phyloP scores from a whole-genome alignment of 2,113 vertebrate genomes.

The Plestiodon gilberti region DNA sequence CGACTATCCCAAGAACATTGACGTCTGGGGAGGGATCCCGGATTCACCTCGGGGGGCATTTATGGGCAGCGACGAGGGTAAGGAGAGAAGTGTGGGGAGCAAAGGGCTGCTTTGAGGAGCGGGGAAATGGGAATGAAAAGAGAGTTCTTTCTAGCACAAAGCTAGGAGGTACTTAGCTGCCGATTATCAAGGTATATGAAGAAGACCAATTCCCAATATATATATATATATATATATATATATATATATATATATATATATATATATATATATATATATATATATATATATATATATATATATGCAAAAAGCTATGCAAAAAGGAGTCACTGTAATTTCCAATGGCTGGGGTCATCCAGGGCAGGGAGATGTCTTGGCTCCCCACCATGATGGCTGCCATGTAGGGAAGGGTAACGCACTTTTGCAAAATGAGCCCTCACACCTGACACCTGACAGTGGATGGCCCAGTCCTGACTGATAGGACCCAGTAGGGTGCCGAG shows the following conservation, averaged over 20 bases:
- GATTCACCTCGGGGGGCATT: constrained; percentile 85
- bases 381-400: not conserved
- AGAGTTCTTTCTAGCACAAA: not conserved
- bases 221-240: no score
- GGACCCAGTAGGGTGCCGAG: no score
- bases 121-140: not conserved
- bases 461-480: no score
- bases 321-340: not conserved
- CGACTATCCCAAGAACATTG: constrained; percentile 88
- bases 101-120: not conserved
- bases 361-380: not conserved
- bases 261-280: no score
- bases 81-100: not conserved
- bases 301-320: not conserved
- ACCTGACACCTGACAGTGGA: no score
- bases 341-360: not conserved
- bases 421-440: no score
- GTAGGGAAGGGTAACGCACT: not conserved
- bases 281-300: no score
- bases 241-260: no score
- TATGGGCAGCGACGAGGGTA: constrained; percentile 89
- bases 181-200: not conserved
- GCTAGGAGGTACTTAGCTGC: no score
- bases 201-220: not conserved
- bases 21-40: constrained; percentile 87